These are phyloP conservation scores for Daktulosphaira vitifoliae DNA, from an alignment of 1,140 invertebrate genomes.

Conservation along the genomic window DNA sequence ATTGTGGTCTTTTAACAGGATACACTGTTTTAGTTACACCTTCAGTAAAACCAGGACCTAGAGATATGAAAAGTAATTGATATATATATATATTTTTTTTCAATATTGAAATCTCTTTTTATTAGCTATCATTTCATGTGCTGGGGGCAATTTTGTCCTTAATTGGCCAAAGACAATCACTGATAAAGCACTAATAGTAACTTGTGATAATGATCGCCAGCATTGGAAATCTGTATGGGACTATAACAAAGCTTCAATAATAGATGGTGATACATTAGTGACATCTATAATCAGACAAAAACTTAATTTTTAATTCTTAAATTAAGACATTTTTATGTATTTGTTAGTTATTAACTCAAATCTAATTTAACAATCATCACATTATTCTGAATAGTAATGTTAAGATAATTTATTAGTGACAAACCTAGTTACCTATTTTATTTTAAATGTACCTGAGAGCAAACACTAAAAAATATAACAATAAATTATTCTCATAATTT, in stretches of 20 bases:
- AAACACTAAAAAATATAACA: no score
- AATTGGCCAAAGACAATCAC: background rate
- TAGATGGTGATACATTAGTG: background rate
- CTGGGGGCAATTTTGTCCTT: background rate
- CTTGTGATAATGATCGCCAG: background rate
- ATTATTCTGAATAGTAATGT: no score
- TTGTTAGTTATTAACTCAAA: no score
- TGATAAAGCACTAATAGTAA: background rate
- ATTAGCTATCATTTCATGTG: slow-evolving; percentile 9
- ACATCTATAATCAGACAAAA: slow-evolving; percentile 18
- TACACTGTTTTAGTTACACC: slow-evolving; percentile 45
- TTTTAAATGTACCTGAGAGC: no score
- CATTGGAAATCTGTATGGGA: slow-evolving; percentile 23
- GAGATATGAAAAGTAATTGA: slow-evolving; percentile 45
- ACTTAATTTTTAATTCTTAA: background rate
- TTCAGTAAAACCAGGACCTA: slow-evolving; percentile 43
- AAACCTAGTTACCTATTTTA: no score
- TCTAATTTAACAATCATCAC: no score
- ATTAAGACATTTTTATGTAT: no score
- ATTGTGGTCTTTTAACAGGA: slow-evolving; percentile 42
- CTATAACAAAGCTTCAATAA: slow-evolving; percentile 2
- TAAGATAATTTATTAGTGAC: no score
- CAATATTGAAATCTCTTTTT: background rate
- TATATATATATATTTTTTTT: background rate
- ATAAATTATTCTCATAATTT: no score